Base-by-base conservation (phyloP, 2,888 invertebrate genomes). In the Agrochola macilenta region DNA sequence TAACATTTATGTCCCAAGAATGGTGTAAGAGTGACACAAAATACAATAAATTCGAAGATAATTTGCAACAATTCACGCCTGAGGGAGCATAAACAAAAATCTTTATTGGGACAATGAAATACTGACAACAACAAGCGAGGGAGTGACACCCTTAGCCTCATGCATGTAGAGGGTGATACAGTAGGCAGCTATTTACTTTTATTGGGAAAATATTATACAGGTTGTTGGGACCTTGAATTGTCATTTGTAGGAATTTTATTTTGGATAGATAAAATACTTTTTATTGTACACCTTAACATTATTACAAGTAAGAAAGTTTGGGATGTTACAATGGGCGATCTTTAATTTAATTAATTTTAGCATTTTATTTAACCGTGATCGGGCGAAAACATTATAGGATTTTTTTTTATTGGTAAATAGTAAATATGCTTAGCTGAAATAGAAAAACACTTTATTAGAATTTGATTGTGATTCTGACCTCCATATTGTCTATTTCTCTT, bases 1-100 rank as follows among this genome's bases (percentile, higher is more conserved):
- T 26, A n/a, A 66, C 79, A 81, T 81, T 64, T 26, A 79, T 30
- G 30, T 26, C n/a, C 23, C 43, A 1, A 72, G 57, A 81, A 65
- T 54, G 20, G 26, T 26, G 43, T 30, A 49, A 69, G 69, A 78
- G 66, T 61, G 70, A 66, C 74, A 71, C 60, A 69, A 77, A 76
- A 83, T 78, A 79, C 46, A 64, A 82, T 86, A 88, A 84, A 87
- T 78, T 81, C 46, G 14, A 69, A 52, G 61, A 86, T 82, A 81
- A 86, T 82, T 82, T 82, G 75, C 78, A 79, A 78, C 73, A 76
- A 69, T 81, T 87, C 75, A 52, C 74, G 76, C 69, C 57, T 68
- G 46, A 73, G 54, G 74, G 39, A 39, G 60, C 61, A 82, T 79
- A 87, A 88, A 87, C 84, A 79, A 81, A 83, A 87, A 75, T 73